Evolutionary conservation across 2,113 vertebrate species (phyloP).

Genomic region (Calypte anna): DNA sequence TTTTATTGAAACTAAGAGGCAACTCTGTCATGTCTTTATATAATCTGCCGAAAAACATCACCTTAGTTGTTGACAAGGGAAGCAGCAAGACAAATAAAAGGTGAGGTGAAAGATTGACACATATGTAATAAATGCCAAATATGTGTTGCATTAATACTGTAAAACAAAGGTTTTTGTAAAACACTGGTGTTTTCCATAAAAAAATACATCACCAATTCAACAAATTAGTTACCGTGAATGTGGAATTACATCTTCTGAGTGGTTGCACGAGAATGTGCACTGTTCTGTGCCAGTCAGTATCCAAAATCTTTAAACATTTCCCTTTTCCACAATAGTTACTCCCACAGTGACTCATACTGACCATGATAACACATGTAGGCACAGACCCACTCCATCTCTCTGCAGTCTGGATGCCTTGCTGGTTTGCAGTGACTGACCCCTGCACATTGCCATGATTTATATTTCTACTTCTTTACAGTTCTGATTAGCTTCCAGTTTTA

Average conservation of each 20-base stretch:
- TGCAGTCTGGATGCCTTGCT: not conserved
- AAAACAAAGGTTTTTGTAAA: not conserved
- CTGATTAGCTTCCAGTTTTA: not conserved
- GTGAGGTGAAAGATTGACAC: not conserved
- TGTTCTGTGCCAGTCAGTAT: not conserved
- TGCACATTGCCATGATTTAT: not conserved
- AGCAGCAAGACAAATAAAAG: constrained; percentile 14
- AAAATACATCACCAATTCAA: not conserved
- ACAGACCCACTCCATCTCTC: not conserved
- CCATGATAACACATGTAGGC: not conserved
- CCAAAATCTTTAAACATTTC: not conserved
- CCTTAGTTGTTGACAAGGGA: constrained; percentile 6
- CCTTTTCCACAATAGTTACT: not conserved
- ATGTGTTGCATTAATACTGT: not conserved
- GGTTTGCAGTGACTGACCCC: not conserved
- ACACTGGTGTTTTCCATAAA: not conserved
- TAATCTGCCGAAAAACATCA: not conserved
- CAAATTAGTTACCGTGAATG: not conserved
- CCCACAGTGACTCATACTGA: not conserved
- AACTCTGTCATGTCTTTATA: not conserved
- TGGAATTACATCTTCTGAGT: not conserved
- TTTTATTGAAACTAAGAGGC: not conserved
- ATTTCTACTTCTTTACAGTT: not conserved
- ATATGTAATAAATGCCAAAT: not conserved
- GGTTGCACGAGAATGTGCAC: not conserved